These are phyloP conservation scores for Caenorhabditis brenneri DNA, from an alignment of 1,140 invertebrate genomes.

Conservation along the genomic window DNA sequence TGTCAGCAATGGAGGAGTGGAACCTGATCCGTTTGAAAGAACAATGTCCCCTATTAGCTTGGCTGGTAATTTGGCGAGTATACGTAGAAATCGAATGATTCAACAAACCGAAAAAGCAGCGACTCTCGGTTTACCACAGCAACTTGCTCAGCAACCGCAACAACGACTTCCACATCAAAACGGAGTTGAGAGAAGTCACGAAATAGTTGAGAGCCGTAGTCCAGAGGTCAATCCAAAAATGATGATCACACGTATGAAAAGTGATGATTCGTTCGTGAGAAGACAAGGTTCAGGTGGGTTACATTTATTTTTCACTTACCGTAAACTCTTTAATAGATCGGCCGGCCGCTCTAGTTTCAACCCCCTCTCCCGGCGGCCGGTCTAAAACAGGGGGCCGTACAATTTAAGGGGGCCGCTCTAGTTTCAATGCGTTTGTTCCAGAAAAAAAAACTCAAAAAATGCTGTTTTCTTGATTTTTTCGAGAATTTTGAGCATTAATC, in stretches of 20 bases:
- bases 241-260: conserved; percentile 22
- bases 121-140: background rate
- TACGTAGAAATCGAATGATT: conserved; percentile 13
- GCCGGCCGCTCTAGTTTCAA: too few relatives aligned
- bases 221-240: background rate
- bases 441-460: too few relatives aligned
- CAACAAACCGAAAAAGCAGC: background rate
- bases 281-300: conserved; percentile 18
- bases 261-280: conserved; percentile 33
- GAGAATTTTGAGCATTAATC: too few relatives aligned
- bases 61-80: conserved; percentile 8
- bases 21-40: background rate
- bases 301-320: too few relatives aligned
- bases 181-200: background rate
- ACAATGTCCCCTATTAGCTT: conserved; percentile 13
- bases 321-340: too few relatives aligned
- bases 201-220: background rate
- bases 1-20: conserved; percentile 22
- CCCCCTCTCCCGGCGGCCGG: too few relatives aligned
- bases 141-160: conserved; percentile 21
- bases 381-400: too few relatives aligned
- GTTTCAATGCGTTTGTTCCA: too few relatives aligned
- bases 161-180: background rate
- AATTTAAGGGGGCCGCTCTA: too few relatives aligned
- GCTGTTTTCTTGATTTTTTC: too few relatives aligned